Conservation (phyloP, 2,797 vertebrate species). For the Rhyacichthys aspro region DNA sequence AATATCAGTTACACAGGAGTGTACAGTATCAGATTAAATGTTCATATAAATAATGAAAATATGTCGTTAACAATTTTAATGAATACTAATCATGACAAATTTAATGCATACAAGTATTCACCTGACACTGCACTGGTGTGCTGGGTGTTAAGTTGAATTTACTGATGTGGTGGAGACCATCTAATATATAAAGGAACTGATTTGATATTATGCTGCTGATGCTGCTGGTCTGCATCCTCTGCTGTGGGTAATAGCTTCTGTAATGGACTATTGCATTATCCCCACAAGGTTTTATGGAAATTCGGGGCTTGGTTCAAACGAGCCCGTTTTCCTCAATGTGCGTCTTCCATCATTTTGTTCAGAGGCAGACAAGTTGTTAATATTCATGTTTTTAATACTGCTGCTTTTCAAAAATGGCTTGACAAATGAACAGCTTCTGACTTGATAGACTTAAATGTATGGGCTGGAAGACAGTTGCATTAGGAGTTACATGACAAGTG, state of each 20-base stretch:
- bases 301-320: slow-evolving; percentile 36
- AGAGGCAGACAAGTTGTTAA: slow-evolving; percentile 27
- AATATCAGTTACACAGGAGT: not conserved
- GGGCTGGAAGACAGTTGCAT: not conserved
- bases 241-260: slow-evolving; percentile 44
- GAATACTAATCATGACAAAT: not conserved
- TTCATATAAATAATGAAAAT: not conserved
- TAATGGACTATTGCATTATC: slow-evolving; percentile 55
- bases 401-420: slow-evolving; percentile 14
- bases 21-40: not conserved
- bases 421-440: slow-evolving; percentile 11
- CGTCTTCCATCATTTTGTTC: slow-evolving; percentile 41
- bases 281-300: slow-evolving; percentile 51
- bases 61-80: not conserved
- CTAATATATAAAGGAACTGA: slow-evolving; percentile 32
- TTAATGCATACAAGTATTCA: not conserved
- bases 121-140: slow-evolving; percentile 8
- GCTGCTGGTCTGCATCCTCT: slow-evolving; percentile 26
- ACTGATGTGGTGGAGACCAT: slow-evolving; percentile 20
- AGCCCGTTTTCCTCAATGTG: slow-evolving; percentile 36
- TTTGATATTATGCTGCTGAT: slow-evolving; percentile 39
- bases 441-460: not conserved
- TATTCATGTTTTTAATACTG: slow-evolving; percentile 16
- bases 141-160: slow-evolving; percentile 24
- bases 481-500: not conserved